Conservation (phyloP, 2,797 vertebrate genomes). For the Picus viridis region DNA sequence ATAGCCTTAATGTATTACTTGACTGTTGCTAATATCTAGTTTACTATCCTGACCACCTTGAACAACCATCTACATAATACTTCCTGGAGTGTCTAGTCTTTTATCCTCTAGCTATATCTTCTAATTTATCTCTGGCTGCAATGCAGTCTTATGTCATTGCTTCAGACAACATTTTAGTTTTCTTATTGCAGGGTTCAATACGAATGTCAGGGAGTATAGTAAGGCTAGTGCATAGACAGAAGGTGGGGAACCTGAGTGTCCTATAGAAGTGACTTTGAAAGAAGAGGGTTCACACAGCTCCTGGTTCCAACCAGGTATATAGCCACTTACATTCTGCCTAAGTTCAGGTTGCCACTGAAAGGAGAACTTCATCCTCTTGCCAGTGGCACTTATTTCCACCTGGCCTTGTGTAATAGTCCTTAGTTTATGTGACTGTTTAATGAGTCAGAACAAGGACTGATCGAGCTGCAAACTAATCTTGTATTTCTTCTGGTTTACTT, state of each 20-base stretch:
- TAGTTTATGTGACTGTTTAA: neutral
- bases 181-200: neutral
- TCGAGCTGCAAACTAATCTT: neutral
- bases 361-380: neutral
- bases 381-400: neutral
- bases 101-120: neutral
- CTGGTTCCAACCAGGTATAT: neutral
- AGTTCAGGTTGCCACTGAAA: neutral
- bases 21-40: constrained; percentile 31
- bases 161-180: neutral
- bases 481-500: neutral
- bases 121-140: neutral
- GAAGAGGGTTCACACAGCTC: neutral
- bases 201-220: neutral
- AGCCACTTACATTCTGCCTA: fast-evolving
- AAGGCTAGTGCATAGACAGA: neutral
- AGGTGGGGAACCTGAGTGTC: neutral
- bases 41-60: constrained; percentile 42
- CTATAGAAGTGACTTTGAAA: neutral
- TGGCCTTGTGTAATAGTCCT: neutral
- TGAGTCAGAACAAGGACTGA: neutral
- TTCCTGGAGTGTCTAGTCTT: constrained; percentile 7
- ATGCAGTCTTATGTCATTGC: neutral
- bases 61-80: constrained; percentile 5
- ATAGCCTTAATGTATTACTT: constrained; percentile 28